These are phyloP conservation scores for Sepiola atlantica DNA, from an alignment of 2,888 invertebrate species.

Conservation along the genomic window DNA sequence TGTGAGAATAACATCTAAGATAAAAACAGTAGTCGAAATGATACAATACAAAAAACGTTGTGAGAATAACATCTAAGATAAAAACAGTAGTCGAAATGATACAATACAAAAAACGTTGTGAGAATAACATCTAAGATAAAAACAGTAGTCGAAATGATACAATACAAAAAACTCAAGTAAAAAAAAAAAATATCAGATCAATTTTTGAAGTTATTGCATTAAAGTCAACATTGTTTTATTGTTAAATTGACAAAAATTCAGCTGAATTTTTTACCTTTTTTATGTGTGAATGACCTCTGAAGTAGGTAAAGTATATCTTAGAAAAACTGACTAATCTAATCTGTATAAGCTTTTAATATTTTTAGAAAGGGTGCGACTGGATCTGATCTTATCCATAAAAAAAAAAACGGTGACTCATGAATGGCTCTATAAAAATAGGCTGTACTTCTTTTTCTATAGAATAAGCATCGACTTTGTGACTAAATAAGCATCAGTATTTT, in stretches of 20 bases:
- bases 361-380: slow-evolving; percentile 6
- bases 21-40: too few species aligned
- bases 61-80: too few species aligned
- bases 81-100: too few species aligned
- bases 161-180: too few species aligned
- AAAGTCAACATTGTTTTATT: too few species aligned
- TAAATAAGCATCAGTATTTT: neutral
- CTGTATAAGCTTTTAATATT: neutral
- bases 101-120: too few species aligned
- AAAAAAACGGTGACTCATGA: slow-evolving; percentile 32
- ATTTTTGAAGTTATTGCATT: too few species aligned
- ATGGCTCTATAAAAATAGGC: neutral
- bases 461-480: neutral
- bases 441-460: neutral
- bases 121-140: too few species aligned
- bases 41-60: too few species aligned
- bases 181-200: too few species aligned
- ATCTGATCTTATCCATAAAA: neutral
- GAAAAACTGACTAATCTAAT: slow-evolving; percentile 1
- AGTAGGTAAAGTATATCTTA: neutral
- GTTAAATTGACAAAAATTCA: neutral
- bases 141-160: too few species aligned
- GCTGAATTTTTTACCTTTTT: neutral
- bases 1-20: too few species aligned
- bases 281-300: neutral